Evolutionary conservation across 2,888 invertebrate genomes (phyloP), one percentile per base, ranked within the genome.

Genomic region (Acrobasis repandana): DNA sequence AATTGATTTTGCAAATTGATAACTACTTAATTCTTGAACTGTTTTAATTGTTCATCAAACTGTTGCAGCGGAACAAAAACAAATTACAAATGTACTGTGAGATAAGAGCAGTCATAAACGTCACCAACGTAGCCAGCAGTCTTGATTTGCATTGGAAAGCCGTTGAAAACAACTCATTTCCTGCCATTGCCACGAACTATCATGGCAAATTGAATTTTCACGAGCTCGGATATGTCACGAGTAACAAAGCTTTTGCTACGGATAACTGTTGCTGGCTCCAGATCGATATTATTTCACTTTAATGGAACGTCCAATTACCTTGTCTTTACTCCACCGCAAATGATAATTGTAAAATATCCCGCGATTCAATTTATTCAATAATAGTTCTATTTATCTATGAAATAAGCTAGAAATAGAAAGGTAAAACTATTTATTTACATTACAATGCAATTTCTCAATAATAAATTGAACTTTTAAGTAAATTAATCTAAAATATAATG

Each of bases 201-300:
- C 74, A 75, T 67, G 60, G 64, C 67, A 78, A 79, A 83, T 82
- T 78, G 72, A 78, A 79, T 80, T 80, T 78, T 54, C 54, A 54
- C 16, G 54, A 38, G 43, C 38, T 54, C 54, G 11, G 34, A 43
- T 52, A 20, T 54, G 38, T 54, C 54, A 54, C 54, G 54, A n/a
- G 38, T 54, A 43, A 54, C 54, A 54, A 54, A 54, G 54, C 54
- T 43, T 54, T 54, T 18, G 54, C 54, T 54, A 43, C 38, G 38
- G 38, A 52, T 52, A 38, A 54, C 54, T 54, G 38, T 54, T 54
- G 15, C 38, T 10, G 54, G 38, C 54, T 54, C 18, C 14, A 38
- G 10, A 54, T 54, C 38, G 38, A 38, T 54, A 54, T 36, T 54
- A 54, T 54, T 54, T 54, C 54, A 52, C 16, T 16, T 34, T 52